phyloP scores from a whole-genome alignment of 1,140 invertebrate genomes.

The Drosophila micromelanica region DNA sequence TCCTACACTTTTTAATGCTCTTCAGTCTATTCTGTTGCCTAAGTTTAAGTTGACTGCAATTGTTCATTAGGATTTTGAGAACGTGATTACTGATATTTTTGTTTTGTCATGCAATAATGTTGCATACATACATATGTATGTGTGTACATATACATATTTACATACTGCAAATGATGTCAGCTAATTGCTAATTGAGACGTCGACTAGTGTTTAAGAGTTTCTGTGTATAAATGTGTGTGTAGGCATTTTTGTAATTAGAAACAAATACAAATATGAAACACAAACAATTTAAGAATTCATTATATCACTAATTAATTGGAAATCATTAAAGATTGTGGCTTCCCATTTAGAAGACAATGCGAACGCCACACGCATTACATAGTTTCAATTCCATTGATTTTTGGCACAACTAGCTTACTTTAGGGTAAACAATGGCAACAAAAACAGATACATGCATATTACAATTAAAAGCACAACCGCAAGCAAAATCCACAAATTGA shows the following conservation, averaged over 20 bases:
- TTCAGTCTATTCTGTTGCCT: constrained; percentile 69
- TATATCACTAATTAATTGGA: constrained; percentile 51
- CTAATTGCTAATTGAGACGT: constrained; percentile 68
- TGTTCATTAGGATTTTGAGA: constrained; percentile 39
- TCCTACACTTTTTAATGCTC: constrained; percentile 63
- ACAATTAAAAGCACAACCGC: constrained; percentile 11
- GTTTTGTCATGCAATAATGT: constrained; percentile 63
- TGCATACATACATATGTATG: constrained; percentile 8
- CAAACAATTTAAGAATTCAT: constrained; percentile 76
- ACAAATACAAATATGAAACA: constrained; percentile 28
- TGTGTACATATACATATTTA: constrained; percentile 14
- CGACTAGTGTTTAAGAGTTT: constrained; percentile 71
- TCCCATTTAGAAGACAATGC: constrained; percentile 8
- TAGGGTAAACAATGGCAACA: constrained; percentile 59
- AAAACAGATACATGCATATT: constrained; percentile 21
- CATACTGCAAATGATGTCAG: constrained; percentile 50
- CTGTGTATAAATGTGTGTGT: constrained; percentile 73
- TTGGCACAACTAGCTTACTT: constrained; percentile 69
- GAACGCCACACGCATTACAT: constrained; percentile 43
- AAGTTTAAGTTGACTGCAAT: constrained; percentile 74
- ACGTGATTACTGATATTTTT: constrained; percentile 70
- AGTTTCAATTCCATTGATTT: constrained; percentile 70
- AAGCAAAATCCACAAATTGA: constrained; percentile 30
- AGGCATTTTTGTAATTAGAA: constrained; percentile 81
- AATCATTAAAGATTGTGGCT: constrained; percentile 1